A percentile compares a stretch with the other conserved stretches of the same genome.
Evolutionary conservation across 1,140 invertebrate genomes (phyloP).

Genomic region (Lysiphlebus fabarum): DNA sequence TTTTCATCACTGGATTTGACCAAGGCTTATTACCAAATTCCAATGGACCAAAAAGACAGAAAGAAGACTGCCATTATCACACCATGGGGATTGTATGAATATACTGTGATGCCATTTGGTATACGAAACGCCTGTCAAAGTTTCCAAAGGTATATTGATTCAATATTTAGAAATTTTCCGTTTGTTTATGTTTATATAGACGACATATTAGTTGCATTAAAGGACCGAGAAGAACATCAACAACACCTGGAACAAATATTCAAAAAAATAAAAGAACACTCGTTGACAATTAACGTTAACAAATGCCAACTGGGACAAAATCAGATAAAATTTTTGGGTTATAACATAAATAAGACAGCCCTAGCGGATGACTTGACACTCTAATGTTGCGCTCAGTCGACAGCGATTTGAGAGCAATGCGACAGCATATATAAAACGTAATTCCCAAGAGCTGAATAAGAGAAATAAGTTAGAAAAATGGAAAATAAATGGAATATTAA

Average conservation of each 20-base stretch:
- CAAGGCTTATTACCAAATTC: constrained; percentile 50
- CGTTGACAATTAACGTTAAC: background rate
- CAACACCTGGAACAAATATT: background rate
- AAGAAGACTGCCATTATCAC: constrained; percentile 44
- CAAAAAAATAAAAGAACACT: background rate
- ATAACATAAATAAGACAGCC: background rate
- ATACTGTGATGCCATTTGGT: constrained; percentile 43
- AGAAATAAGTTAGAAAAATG: too few relatives aligned
- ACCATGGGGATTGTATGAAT: constrained; percentile 28
- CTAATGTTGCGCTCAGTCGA: too few relatives aligned
- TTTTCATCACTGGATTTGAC: constrained; percentile 47
- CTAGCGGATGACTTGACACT: too few relatives aligned
- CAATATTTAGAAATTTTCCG: background rate
- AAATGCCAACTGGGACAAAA: background rate
- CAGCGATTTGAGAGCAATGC: too few relatives aligned
- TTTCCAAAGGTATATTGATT: constrained; percentile 32
- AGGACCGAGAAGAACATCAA: background rate
- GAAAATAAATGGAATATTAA: too few relatives aligned
- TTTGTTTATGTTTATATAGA: constrained; percentile 7
- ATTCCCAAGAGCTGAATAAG: too few relatives aligned
- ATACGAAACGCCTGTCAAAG: constrained; percentile 26
- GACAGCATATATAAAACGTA: too few relatives aligned
- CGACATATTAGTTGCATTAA: background rate
- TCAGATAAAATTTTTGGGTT: background rate
- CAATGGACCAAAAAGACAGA: constrained; percentile 31